phyloP scores from a whole-genome alignment of 2,888 invertebrate species.

The Pollenia griseotomentosa region DNA sequence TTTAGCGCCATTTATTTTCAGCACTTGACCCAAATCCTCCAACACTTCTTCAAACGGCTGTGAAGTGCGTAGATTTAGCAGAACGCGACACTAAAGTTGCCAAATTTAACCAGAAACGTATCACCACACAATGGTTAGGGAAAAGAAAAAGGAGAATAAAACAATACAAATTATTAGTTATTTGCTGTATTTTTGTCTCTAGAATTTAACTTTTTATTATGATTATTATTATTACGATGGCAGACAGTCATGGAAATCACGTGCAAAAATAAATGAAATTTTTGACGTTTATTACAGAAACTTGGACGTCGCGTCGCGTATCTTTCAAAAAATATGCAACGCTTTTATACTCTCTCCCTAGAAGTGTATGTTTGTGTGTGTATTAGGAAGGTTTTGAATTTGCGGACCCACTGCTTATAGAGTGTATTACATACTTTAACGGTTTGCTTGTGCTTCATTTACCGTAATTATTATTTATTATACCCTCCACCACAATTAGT shows the following conservation, averaged over 20 bases:
- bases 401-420: background rate
- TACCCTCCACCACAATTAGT: too few relatives aligned
- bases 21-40: constrained; percentile 95
- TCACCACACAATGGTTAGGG: background rate
- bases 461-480: constrained; percentile 53
- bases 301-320: background rate
- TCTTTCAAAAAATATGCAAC: background rate
- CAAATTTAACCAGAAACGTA: constrained; percentile 4
- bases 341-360: background rate
- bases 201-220: constrained; percentile 14
- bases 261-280: constrained; percentile 67
- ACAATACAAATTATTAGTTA: constrained; percentile 44
- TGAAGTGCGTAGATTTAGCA: constrained; percentile 95
- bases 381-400: background rate
- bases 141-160: constrained; percentile 22
- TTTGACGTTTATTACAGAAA: constrained; percentile 40
- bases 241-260: constrained; percentile 58
- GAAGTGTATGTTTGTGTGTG: background rate
- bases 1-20: constrained; percentile 95
- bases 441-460: constrained; percentile 29
- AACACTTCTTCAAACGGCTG: constrained; percentile 98
- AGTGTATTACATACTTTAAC: constrained; percentile 11
- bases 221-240: constrained; percentile 39
- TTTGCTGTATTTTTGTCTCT: background rate
- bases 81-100: constrained; percentile 90